phyloP scores from a whole-genome alignment of 2,797 vertebrate genomes.

The Chaetodon trifasciatus region DNA sequence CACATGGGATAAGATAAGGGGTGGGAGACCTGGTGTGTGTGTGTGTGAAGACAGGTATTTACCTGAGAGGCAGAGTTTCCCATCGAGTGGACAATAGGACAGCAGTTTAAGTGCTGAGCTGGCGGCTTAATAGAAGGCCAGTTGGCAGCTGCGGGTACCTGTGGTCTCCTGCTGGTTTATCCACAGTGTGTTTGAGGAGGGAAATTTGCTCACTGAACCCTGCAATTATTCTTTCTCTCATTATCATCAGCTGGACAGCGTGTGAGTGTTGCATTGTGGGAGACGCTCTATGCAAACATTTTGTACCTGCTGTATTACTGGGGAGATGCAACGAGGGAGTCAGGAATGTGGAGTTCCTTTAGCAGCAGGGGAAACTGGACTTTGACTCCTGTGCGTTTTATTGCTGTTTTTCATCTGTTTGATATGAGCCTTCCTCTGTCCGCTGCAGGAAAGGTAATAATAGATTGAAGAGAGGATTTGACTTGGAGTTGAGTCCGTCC shows the following conservation, averaged over 20 bases:
- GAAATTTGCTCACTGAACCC: slow-evolving; percentile 26
- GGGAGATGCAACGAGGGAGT: background rate
- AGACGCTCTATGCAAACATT: background rate
- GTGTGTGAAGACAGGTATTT: background rate
- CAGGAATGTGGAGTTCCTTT: background rate
- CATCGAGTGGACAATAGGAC: background rate
- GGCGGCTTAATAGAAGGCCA: slow-evolving; percentile 9
- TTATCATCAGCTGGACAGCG: slow-evolving; percentile 10
- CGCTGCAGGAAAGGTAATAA: background rate
- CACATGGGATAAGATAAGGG: background rate
- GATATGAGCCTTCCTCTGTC: background rate
- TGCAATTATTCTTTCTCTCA: slow-evolving; percentile 8
- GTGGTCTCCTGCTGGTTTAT: slow-evolving; percentile 28
- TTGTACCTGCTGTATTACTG: background rate
- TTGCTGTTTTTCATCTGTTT: slow-evolving; percentile 1
- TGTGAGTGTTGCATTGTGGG: slow-evolving; percentile 15
- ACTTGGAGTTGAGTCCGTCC: background rate
- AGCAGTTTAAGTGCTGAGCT: background rate
- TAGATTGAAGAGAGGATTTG: background rate
- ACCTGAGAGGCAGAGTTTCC: slow-evolving; percentile 1
- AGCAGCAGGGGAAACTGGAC: background rate
- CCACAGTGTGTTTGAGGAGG: slow-evolving; percentile 11
- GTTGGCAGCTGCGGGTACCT: slow-evolving; percentile 1
- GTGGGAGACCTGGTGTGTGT: background rate
- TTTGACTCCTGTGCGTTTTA: background rate